Evolutionary conservation across 2,113 vertebrate species (phyloP), one percentile per base, ranked within the genome.

Genomic region (Eretmochelys imbricata): DNA sequence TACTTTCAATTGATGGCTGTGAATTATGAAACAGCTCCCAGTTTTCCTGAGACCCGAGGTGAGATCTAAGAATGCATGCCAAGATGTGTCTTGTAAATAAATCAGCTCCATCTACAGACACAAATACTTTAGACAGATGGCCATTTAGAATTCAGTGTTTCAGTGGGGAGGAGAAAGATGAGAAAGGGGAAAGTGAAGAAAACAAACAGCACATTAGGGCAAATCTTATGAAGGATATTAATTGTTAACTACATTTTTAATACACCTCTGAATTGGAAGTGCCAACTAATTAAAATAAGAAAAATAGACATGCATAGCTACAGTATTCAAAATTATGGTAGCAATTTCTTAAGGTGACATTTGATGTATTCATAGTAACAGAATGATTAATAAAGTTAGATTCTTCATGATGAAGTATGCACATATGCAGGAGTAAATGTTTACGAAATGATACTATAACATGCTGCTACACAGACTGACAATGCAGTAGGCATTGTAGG

Each of bases 21-120:
- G 94, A 98, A 98, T 97, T 97, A 98, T 98, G 96, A 98, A 98
- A 97, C 46, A 94, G 53, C 10, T 95, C 89, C 93, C 87, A 87
- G 35, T 97, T 97, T 98, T 97, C 51, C 94, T 86, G 69, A 97
- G 96, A 97, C 62, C 49, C 86, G 96, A 91, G 91, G 89, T 98
- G 93, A 97, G 96, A 98, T 97, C 51, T 96, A 97, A 97, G 92
- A 96, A 95, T 5, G 1, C 42, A 97, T 97, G 91, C 85, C 95
- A 98, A 97, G 89, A 97, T 94, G 59, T 96, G 93, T 92, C 95
- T 88, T 95, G 95, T 96, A 98, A 98, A 98, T 97, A 97, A 98
- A 98, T 97, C 91, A 97, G 53, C 24, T 97, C 59, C 88, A 95
- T 80, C 46, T 94, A 19, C 50, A 80, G 22, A 2, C 4, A 93